phyloP scores from a whole-genome alignment of 2,888 invertebrate genomes.

The Hirudinaria manillensis region DNA sequence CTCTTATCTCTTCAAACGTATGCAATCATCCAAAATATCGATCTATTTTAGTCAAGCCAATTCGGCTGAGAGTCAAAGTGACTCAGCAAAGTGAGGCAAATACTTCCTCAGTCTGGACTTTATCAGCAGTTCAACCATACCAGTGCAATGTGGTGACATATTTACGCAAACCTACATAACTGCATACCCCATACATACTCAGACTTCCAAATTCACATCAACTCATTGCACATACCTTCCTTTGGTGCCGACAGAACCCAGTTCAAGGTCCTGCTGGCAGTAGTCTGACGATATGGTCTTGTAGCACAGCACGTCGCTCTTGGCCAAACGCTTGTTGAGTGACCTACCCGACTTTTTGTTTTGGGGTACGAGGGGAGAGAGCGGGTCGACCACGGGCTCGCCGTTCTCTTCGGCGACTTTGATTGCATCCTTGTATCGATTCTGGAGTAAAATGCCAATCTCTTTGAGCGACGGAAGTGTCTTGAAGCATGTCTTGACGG shows the following conservation, averaged over 20 bases:
- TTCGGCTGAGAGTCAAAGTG: no score
- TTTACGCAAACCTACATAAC: neutral
- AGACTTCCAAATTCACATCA: neutral
- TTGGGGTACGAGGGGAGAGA: neutral
- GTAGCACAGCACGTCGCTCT: constrained; percentile 63
- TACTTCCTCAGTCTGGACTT: no score
- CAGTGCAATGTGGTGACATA: no score
- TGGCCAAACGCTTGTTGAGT: constrained; percentile 23
- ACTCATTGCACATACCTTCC: constrained; percentile 62
- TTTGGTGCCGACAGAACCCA: constrained; percentile 73
- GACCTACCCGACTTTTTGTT: constrained; percentile 20
- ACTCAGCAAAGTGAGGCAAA: no score
- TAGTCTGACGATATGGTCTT: constrained; percentile 76
- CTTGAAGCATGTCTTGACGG: constrained; percentile 23
- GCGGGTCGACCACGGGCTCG: neutral
- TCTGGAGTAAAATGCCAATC: constrained; percentile 9
- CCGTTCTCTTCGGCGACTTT: neutral
- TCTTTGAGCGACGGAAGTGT: constrained; percentile 15
- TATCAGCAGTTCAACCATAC: no score
- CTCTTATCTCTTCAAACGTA: no score
- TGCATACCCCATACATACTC: neutral
- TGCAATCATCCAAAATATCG: no score
- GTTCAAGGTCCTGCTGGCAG: constrained; percentile 67
- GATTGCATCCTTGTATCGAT: constrained; percentile 21
- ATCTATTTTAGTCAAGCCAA: no score